Base-by-base conservation (phyloP, 37 sponge, comb jelly and placozoan species). In the Diacarnus erythraeanus region DNA sequence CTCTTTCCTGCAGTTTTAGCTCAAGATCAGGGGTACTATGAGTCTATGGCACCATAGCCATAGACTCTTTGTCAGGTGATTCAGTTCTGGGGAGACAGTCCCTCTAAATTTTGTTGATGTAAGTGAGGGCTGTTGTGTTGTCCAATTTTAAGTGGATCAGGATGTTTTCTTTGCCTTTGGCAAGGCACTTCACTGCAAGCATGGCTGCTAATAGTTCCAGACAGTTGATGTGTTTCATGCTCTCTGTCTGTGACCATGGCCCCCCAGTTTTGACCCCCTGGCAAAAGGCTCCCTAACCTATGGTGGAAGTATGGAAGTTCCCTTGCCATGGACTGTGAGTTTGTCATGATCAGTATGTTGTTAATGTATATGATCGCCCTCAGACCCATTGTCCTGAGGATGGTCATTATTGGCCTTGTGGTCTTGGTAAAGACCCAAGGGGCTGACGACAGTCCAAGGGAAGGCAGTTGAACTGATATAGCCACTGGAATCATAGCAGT, bases 211-310 rank as follows among this genome's bases (percentile, higher is more conserved):
- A 72, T 58, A 80, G 63, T 77, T 90, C 85, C 35, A 85, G 81
- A 54, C 72, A 68, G 71, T 90, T 90, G 60, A 90, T 90, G 77
- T 90, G 90, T 38, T n/a, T n/a, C n/a, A n/a, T n/a, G n/a, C n/a
- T n/a, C n/a, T n/a, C 81, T 33, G 26, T 36, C 39, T 47, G 39
- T 12, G 89, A 66, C 89, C 89, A 89, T 3, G 72, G 84, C 2
- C 89, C 89, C 22, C 80, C 80, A 9, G 89, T 89, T 31, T 38
- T 58, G 5, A 56, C 42, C 31, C 75, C 61, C 59, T 35, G 31
- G 54, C 89, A 83, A 41, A 18, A 27, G 0, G 82, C 84, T 2
- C 80, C 84, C 84, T 84, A 89, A 3, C 82, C 90, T 43, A 25
- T 57, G 2, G 15, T 12, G 58, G 89, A 88, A 26, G 89, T 84